Base-by-base conservation (phyloP, 1,140 invertebrate genomes). In the Olivierus martensii region DNA sequence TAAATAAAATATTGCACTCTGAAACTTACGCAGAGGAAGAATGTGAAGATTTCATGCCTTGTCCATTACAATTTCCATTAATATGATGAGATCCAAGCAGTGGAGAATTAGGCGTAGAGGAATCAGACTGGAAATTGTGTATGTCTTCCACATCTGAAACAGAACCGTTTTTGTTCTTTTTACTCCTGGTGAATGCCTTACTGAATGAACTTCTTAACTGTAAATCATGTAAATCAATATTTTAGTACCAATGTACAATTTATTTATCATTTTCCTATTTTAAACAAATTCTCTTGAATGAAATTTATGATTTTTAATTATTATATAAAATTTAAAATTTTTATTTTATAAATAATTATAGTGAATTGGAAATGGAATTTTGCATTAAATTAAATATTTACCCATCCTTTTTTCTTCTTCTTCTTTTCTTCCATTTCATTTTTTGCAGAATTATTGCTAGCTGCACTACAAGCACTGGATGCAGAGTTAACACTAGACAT, bases 331-430 rank as follows among this genome's bases (percentile, higher is more conserved):
- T 12, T 39, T 39, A 17, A 39, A 39, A 39, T 39, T 39, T 39
- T 17, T 39, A 12, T 39, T 39, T 39, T 17, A 39, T 12, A 12
- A 39, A 39, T 12, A 39, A 39, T 39, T 39, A 39, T 39, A 12
- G 38, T 39, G 17, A 12, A 39, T 17, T 39, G 38, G 38, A 12
- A 39, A 39, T 39, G 12, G 17, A 12, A 39, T 12, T 17, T 39
- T 39, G 12, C 38, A 39, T 12, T 39, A 12, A 12, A 12, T 17
- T 39, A 17, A 39, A 70, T 17, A 43, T 76, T 73, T 71, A 87
- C 83, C 88, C 89, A 93, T 66, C 85, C 84, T 70, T 95, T 94
- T 67, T 92, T 89, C 73, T 94, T 95, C 58, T 83, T 80, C 65
- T 91, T 81, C 63, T 89, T 89, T 57, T 82, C 79, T 42, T 80